Base-by-base conservation (phyloP, 2,888 invertebrate species). In the Agonopterix arenella region DNA sequence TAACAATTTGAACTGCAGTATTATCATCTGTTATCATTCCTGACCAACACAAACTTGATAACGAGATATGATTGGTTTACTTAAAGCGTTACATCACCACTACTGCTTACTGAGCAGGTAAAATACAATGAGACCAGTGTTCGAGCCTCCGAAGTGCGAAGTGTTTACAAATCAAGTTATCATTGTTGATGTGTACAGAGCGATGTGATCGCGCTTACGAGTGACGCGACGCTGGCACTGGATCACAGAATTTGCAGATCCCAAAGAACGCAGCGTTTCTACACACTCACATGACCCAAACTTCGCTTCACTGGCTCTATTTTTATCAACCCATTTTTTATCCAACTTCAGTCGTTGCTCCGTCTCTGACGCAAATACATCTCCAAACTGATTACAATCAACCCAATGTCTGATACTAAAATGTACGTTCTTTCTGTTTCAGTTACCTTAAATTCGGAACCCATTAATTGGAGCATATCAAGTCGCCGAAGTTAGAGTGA, bases 361-460 rank as follows among this genome's bases (percentile, higher is more conserved):
- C 66, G 66, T 64, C 68, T 71, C 76, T 79, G 82, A 79, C 82
- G 80, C 76, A 78, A 70, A 71, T 64, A 64, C 71, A 59, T 62
- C 58, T 66, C 61, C 64, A 70, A 73, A 74, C 76, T 74, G 70
- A 64, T 72, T 66, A 57, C 60, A 52, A 52, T 52, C 28, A 38
- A 55, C 52, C 50, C 11, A 46, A 43, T 11, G 53, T 55, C 50
- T 51, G 45, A 54, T 52, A 55, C 75, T 70, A 77, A 59, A 54
- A 43, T 41, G 44, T 47, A 48, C 55, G 70, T 49, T 74, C 74
- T 80, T 47, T 52, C 47, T 84, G 85, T 89, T 89, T 74, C 89
- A 89, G 89, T 74, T 82, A 80, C 84, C 84, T 71, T 84, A 80
- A 77, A 79, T 73, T 74, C 64, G 76, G 76, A 79, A 67, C 68